Conservation (phyloP, 2,797 vertebrate genomes). For the Sciurus carolinensis region DNA sequence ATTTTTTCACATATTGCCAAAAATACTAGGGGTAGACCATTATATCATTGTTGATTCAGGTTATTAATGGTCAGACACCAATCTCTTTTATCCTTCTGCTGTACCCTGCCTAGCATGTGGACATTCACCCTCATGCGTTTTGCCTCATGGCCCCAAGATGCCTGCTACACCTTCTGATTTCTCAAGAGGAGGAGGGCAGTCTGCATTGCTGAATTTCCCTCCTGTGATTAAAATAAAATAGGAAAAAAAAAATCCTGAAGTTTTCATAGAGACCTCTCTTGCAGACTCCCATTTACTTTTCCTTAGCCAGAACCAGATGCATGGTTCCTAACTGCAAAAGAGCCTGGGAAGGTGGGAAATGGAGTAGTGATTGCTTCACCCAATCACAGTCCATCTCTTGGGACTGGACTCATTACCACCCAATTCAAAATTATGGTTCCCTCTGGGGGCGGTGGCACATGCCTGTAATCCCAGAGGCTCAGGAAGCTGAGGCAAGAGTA, state of each 20-base stretch:
- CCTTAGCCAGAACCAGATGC: background rate
- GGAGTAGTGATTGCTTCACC: background rate
- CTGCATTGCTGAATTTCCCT: background rate
- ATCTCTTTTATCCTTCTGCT: background rate
- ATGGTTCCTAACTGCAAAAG: background rate
- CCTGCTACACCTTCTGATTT: background rate
- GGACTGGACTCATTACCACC: background rate
- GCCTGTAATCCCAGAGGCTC: too few species aligned
- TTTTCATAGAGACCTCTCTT: background rate
- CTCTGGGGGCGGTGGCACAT: too few species aligned
- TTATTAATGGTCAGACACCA: background rate
- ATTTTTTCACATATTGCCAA: background rate
- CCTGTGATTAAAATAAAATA: background rate
- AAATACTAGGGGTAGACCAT: background rate
- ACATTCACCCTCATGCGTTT: background rate
- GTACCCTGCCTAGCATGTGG: background rate
- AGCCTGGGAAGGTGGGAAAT: background rate
- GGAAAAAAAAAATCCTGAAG: background rate
- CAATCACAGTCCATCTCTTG: accelerated
- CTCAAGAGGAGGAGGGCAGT: background rate
- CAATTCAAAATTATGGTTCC: background rate
- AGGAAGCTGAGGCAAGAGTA: too few species aligned
- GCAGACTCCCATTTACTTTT: background rate
- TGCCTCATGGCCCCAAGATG: background rate
- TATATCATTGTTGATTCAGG: background rate